Evolutionary conservation across 2,888 invertebrate genomes (phyloP), one percentile per base, ranked within the genome.

Genomic region (Coelinius sp.): DNA sequence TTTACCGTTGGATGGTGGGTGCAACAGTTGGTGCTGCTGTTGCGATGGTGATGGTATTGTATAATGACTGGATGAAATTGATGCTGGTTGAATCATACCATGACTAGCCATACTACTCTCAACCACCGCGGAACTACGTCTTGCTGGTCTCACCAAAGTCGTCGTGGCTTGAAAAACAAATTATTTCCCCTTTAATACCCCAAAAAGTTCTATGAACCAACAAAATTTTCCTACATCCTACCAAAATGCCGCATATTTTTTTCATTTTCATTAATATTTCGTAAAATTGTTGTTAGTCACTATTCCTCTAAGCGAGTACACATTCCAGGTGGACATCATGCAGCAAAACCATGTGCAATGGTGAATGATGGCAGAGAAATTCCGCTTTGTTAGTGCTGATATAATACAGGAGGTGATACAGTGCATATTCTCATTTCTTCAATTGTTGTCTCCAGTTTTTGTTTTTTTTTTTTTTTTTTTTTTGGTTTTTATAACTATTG

Each of bases 21-120:
- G 84, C 76, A 85, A 86, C 24, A 68, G 67, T 22, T 71, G 71
- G 35, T 65, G 70, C 22, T 62, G 71, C 56, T 66, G 67, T 41
- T 71, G 71, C 73, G 89, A 89, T 71, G 88, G 88, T 78, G 85
- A 88, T 76, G 85, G 88, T 71, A 88, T 88, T 71, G 88, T 88
- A 77, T 88, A 89, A 79, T 89, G 87, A 81, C 86, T 88, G 62
- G 86, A 88, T 64, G 86, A 86, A 66, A 86, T 86, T 44, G 86
- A 86, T 66, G 83, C 82, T 62, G 84, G 85, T 79, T 85, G 84
- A 75, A 80, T 82, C 73, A 78, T 80, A 56, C 76, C 74, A 72
- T 79, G 83, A 72, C 83, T 84, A 75, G 79, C 78, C 65, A 84
- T 78, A 71, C 83, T 81, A 79, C 84, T 86, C 76, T 87, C 86